phyloP scores from a whole-genome alignment of 2,888 invertebrate species.

The Athrips mouffetella region DNA sequence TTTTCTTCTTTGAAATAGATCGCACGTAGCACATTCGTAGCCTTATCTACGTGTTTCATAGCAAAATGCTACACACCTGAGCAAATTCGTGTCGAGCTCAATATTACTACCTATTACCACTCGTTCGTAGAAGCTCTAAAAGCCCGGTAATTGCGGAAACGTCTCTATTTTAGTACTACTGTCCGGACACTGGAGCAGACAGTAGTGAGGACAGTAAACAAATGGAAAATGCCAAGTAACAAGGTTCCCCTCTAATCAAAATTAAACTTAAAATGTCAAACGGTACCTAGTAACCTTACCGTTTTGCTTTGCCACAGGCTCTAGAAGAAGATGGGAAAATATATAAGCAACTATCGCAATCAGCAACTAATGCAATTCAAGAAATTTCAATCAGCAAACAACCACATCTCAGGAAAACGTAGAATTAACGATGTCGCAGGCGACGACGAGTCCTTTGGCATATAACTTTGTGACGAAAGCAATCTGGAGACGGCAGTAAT shows the following conservation, averaged over 20 bases:
- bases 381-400: no score
- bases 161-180: slow-evolving; percentile 22
- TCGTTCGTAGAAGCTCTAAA: slow-evolving; percentile 20
- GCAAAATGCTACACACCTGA: background rate
- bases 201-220: no score
- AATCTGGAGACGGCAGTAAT: slow-evolving; percentile 31
- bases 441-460: slow-evolving; percentile 15
- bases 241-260: no score
- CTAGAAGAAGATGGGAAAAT: no score
- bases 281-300: no score
- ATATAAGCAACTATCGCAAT: no score
- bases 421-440: background rate
- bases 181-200: slow-evolving; percentile 20
- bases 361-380: no score
- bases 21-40: background rate
- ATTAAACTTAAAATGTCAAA: no score
- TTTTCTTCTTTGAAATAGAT: no score
- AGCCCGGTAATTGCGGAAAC: slow-evolving; percentile 23
- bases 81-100: slow-evolving; percentile 1
- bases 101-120: slow-evolving; percentile 8
- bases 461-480: slow-evolving; percentile 24
- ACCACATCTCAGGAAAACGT: no score
- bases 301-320: no score
- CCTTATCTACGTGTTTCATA: background rate
- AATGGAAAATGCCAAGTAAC: no score